phyloP scores from a whole-genome alignment of 1,140 invertebrate genomes.

The Sarcophaga bullata region DNA sequence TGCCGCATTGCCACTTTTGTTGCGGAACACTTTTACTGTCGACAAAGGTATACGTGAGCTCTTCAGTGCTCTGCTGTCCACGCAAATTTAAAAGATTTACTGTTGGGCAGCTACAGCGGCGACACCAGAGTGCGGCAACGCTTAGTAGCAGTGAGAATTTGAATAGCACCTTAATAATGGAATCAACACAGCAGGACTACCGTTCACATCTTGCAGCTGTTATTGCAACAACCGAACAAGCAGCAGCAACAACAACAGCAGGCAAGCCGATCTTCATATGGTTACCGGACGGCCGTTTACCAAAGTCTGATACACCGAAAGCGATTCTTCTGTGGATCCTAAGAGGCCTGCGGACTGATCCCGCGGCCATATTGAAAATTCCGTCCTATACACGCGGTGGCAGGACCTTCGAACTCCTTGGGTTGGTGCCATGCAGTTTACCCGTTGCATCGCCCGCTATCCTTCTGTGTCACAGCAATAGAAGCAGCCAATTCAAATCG shows the following conservation, averaged over 20 bases:
- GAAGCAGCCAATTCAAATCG: slow-evolving; percentile 44
- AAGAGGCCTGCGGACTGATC: slow-evolving; percentile 69
- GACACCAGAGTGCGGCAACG: slow-evolving; percentile 43
- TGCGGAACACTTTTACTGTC: slow-evolving; percentile 21
- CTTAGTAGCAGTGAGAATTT: slow-evolving; percentile 39
- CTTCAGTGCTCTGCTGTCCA: slow-evolving; percentile 44
- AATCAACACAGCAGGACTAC: slow-evolving; percentile 46
- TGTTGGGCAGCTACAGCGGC: slow-evolving; percentile 34
- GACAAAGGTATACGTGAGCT: slow-evolving; percentile 26
- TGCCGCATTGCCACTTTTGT: slow-evolving; percentile 10
- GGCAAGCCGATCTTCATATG: slow-evolving; percentile 47
- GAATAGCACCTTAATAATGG: slow-evolving; percentile 56
- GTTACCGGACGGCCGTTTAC: slow-evolving; percentile 56
- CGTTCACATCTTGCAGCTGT: slow-evolving; percentile 45
- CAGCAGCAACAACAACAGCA: slow-evolving; percentile 55
- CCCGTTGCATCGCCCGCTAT: slow-evolving; percentile 53
- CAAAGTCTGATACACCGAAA: slow-evolving; percentile 65
- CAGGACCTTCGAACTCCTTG: slow-evolving; percentile 67
- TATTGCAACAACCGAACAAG: too few species aligned
- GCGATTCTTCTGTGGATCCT: slow-evolving; percentile 62
- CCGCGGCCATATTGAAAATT: slow-evolving; percentile 84
- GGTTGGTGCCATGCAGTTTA: slow-evolving; percentile 59
- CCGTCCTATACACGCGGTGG: slow-evolving; percentile 88
- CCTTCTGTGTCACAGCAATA: slow-evolving; percentile 42
- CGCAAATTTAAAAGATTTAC: slow-evolving; percentile 41